Conservation (phyloP, 2,888 invertebrate species). For the Lithophane leautieri region DNA sequence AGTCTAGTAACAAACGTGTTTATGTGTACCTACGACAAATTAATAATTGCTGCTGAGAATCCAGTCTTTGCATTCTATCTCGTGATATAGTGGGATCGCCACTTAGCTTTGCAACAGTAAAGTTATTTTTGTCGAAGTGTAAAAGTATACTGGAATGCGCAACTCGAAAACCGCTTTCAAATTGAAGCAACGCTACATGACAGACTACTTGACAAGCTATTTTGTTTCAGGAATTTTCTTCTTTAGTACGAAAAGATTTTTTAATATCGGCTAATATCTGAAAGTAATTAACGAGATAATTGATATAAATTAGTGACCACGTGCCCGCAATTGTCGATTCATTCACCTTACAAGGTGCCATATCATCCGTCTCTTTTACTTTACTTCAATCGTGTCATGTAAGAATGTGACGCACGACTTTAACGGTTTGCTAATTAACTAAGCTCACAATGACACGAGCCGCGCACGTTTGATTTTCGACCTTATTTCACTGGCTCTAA, state of each 20-base stretch:
- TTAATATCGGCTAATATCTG: constrained; percentile 15
- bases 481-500: constrained; percentile 73
- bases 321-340: constrained; percentile 76
- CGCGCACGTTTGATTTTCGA: constrained; percentile 69
- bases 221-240: constrained; percentile 30
- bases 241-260: constrained; percentile 14
- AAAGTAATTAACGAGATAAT: constrained; percentile 24
- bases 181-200: constrained; percentile 46
- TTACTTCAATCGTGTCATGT: constrained; percentile 67
- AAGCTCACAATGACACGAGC: constrained; percentile 76
- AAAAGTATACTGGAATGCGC: constrained; percentile 70
- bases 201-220: constrained; percentile 16
- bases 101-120: constrained; percentile 63
- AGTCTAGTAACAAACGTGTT: constrained; percentile 34
- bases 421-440: constrained; percentile 84
- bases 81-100: constrained; percentile 39
- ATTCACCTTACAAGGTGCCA: constrained; percentile 78
- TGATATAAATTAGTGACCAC: constrained; percentile 65
- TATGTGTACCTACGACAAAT: constrained; percentile 40
- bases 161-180: constrained; percentile 69
- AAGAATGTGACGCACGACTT: constrained; percentile 81
- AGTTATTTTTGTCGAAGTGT: constrained; percentile 69
- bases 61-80: constrained; percentile 39
- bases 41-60: constrained; percentile 48
- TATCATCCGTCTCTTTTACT: constrained; percentile 75